Percentiles rank a stretch among this genome's conserved stretches.
Conservation (phyloP, 2,797 vertebrate species). For the Phrynocephalus forsythii region DNA sequence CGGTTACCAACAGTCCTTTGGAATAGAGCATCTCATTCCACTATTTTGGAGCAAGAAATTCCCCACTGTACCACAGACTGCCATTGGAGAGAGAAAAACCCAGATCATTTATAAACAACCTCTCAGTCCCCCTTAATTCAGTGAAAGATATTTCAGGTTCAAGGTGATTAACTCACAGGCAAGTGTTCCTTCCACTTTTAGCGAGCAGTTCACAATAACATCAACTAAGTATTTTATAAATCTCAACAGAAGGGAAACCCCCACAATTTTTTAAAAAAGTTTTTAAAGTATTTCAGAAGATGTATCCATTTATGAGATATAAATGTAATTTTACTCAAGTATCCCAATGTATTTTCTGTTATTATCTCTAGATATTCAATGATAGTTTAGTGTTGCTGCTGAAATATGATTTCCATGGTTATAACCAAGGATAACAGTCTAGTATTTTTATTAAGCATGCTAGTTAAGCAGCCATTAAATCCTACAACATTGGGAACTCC, state of each 20-base stretch:
- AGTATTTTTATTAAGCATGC: background rate
- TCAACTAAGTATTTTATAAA: too few relatives aligned
- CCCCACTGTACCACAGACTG: too few relatives aligned
- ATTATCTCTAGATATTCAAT: slow-evolving; percentile 5
- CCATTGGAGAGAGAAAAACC: background rate
- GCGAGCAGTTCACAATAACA: too few relatives aligned
- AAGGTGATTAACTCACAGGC: too few relatives aligned
- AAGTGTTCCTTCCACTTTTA: too few relatives aligned
- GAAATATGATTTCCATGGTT: background rate
- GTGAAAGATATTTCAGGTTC: background rate
- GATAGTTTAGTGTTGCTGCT: background rate
- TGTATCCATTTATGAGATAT: background rate
- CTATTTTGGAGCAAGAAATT: too few relatives aligned
- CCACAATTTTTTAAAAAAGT: background rate
- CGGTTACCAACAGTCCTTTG: too few relatives aligned
- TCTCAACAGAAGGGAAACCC: too few relatives aligned
- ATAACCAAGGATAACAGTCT: slow-evolving; percentile 8
- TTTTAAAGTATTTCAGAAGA: background rate
- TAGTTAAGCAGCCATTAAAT: slow-evolving; percentile 22
- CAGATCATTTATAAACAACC: too few relatives aligned
- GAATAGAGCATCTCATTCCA: too few relatives aligned
- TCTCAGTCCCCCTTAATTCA: background rate
- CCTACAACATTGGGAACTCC: background rate
- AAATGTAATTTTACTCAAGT: background rate
- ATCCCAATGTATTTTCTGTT: slow-evolving; percentile 4